Percentiles rank a stretch among this genome's conserved stretches.
Evolutionary conservation across 2,113 vertebrate species (phyloP).

Genomic region (Cephalopterus ornatus): DNA sequence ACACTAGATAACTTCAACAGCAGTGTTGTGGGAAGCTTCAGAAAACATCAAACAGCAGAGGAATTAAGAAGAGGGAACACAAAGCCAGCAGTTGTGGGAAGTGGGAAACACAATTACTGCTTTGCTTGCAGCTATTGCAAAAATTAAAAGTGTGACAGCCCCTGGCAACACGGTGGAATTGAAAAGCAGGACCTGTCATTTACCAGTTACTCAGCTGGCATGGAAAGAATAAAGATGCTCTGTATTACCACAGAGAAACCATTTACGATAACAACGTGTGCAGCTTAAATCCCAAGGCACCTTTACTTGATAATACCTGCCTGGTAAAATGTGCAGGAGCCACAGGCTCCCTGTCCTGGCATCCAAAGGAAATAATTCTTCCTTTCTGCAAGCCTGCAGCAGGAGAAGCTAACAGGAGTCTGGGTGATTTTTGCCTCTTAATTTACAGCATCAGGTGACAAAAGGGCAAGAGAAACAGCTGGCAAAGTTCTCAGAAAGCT

Average conservation of each 20-base stretch:
- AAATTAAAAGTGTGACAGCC: conserved; percentile 33
- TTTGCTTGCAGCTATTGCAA: conserved; percentile 40
- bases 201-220: background rate
- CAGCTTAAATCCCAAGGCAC: background rate
- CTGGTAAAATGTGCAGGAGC: background rate
- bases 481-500: background rate
- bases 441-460: conserved; percentile 16
- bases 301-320: background rate
- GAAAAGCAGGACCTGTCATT: conserved; percentile 17
- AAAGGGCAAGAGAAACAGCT: background rate
- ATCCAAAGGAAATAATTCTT: background rate
- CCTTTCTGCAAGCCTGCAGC: background rate
- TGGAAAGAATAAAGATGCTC: background rate
- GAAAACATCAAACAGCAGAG: background rate
- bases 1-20: background rate
- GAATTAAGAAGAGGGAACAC: background rate
- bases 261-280: background rate
- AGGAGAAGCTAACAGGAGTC: background rate
- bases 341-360: background rate
- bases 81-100: conserved; percentile 5
- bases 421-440: background rate
- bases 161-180: conserved; percentile 1
- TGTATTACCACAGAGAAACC: background rate
- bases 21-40: background rate
- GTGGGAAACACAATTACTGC: background rate